Base-by-base conservation (phyloP, 2,113 vertebrate species). In the Macquaria ambigua region DNA sequence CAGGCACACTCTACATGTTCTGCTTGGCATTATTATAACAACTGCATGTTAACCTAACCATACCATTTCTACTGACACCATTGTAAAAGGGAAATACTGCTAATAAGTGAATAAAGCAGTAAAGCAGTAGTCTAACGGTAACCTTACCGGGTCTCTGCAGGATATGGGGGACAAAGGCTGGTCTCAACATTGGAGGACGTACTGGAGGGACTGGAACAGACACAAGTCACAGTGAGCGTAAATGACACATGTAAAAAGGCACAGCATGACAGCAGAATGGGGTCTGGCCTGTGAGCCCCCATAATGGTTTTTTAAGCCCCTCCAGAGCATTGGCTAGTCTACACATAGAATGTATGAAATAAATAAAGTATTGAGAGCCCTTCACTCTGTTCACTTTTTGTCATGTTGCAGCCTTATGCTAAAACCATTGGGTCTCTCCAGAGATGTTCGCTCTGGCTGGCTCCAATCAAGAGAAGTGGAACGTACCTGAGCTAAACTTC, bases 131-230 rank as follows among this genome's bases (percentile, higher is more conserved):
- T 28, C 4, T 5, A 23, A 16, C 6, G 6, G 15, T 43, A 12
- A 52, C 1, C 81, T 91, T 93, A 97, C 97, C 96, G 69, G 97
- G 96, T 94, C 97, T 96, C 92, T 98, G 97, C 46, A 98, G 93
- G 81, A 98, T 97, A 20, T 98, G 97, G 7, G 97, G 97, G 71
- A 98, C 95, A 81, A 98, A 98, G 23, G 97, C 96, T 3, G 97
- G 97, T 81, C 97, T 95, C 94, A 98, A 94, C 93, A 97, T 95
- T 37, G 97, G 95, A n/a, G 96, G 96, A 59, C 95, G 94, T n/a
- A 97, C 93, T 37, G 97, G 95, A 53, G 96, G 96, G 62, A 97
- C 94, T 75, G 93, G 52, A 70, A 93, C 34, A 91, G 50, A 74
- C 41, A 73, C 1, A 67, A 58, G 18, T 52, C 34, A 84, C 21